Percentiles rank a stretch among this genome's conserved stretches.
These are phyloP conservation scores for Grammomys surdaster DNA, from an alignment of 2,113 vertebrate species.

Conservation along the genomic window DNA sequence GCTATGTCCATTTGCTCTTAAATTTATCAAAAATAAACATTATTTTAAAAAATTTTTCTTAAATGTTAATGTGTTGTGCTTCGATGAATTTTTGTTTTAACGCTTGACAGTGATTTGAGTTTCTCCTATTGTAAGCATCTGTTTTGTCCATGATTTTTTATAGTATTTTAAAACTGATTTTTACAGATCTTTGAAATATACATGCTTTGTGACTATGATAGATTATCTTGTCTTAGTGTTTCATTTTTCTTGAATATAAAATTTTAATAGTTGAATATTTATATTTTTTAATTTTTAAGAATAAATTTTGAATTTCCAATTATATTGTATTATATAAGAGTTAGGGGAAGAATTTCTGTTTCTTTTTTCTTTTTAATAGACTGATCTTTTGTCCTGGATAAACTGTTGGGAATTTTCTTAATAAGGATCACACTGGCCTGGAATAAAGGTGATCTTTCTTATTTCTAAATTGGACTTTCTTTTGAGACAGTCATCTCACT, in stretches of 20 bases:
- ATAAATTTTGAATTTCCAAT: background rate
- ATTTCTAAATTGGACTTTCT: background rate
- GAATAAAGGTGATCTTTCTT: background rate
- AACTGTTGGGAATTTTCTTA: background rate
- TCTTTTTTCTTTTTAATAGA: too few relatives aligned
- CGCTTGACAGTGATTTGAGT: background rate
- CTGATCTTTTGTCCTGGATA: background rate
- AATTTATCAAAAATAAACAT: conserved; percentile 13
- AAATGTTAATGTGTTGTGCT: background rate
- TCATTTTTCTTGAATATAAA: background rate
- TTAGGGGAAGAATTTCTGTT: background rate
- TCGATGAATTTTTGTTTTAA: conserved; percentile 17
- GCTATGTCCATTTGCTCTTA: background rate
- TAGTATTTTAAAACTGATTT: background rate
- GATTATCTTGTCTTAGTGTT: background rate
- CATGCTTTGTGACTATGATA: background rate
- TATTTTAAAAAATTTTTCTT: background rate
- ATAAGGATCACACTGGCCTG: background rate
- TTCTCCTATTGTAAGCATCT: background rate
- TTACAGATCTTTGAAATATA: conserved; percentile 1
- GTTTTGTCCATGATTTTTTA: background rate
- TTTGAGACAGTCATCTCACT: background rate
- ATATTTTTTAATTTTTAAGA: conserved; percentile 25
- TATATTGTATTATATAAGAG: background rate
- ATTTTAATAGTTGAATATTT: background rate